A percentile compares a stretch with the other conserved stretches of the same genome.
Evolutionary conservation across 2,888 invertebrate genomes (phyloP).

Genomic region (Lasioglossum villosulum): DNA sequence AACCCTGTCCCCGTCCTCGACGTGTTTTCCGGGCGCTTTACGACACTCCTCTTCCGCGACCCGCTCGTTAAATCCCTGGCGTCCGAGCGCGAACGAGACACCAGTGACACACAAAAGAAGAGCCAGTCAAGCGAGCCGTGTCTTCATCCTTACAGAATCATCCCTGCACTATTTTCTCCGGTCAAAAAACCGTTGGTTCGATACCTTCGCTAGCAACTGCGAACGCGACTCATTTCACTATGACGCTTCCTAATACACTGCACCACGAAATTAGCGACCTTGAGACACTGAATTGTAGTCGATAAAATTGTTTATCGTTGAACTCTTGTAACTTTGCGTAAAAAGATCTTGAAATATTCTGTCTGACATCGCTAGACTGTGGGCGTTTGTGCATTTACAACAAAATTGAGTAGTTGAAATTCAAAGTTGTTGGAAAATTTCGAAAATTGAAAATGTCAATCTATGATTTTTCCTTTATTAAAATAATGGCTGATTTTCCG

Average conservation of each 20-base stretch:
- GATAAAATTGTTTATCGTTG: no score
- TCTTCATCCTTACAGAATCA: constrained; percentile 45
- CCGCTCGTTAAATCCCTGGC: neutral
- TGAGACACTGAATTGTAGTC: no score
- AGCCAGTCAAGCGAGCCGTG: constrained; percentile 17
- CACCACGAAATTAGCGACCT: no score
- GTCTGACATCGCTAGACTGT: no score
- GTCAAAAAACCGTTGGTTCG: constrained; percentile 48
- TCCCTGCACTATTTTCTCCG: constrained; percentile 46
- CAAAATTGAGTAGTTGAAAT: no score
- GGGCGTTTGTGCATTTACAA: no score
- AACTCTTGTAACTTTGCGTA: no score
- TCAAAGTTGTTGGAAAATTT: no score
- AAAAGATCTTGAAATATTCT: no score
- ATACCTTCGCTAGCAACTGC: neutral
- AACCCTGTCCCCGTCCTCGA: neutral
- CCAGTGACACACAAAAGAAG: constrained; percentile 37
- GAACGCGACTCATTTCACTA: neutral
- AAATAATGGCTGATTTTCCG: no score
- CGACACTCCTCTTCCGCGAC: neutral
- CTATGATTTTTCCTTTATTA: no score
- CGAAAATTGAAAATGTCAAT: no score
- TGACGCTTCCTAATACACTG: neutral
- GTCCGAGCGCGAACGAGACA: constrained; percentile 9
- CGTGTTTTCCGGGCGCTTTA: neutral